phyloP scores from a whole-genome alignment of 2,888 invertebrate genomes.

The Athrips mouffetella region DNA sequence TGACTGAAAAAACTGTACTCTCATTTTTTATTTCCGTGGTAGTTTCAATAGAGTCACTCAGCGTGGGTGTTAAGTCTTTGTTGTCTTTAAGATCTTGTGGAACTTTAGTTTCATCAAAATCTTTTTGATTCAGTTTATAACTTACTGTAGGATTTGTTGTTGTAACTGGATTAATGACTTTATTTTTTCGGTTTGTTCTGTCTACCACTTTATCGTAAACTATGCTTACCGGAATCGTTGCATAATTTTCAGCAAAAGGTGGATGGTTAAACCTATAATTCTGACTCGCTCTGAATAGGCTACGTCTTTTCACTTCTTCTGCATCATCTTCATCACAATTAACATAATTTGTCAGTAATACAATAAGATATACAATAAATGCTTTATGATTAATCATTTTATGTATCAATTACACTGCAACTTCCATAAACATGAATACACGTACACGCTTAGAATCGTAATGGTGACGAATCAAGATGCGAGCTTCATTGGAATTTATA shows the following conservation, averaged over 20 bases:
- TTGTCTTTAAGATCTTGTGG: too few relatives aligned
- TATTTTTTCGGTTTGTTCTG: not conserved
- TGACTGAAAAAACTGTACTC: not conserved
- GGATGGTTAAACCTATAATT: constrained; percentile 40
- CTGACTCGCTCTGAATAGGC: constrained; percentile 6
- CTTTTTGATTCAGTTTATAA: too few relatives aligned
- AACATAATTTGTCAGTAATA: constrained; percentile 27
- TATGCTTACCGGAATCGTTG: constrained; percentile 35
- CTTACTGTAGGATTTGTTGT: too few relatives aligned
- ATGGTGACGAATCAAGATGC: constrained; percentile 50
- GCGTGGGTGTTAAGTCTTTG: too few relatives aligned
- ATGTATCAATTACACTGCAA: constrained; percentile 21
- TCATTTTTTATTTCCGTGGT: not conserved
- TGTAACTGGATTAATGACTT: constrained; percentile 18
- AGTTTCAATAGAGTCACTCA: not conserved
- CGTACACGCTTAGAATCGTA: constrained; percentile 46
- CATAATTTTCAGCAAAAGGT: constrained; percentile 37
- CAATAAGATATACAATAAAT: constrained; percentile 23
- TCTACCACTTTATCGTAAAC: constrained; percentile 21
- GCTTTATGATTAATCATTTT: constrained; percentile 30
- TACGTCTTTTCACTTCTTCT: constrained; percentile 15
- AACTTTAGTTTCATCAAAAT: too few relatives aligned
- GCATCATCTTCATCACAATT: constrained; percentile 23
- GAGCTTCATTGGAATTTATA: constrained; percentile 26
- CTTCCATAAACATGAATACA: constrained; percentile 36